phyloP scores from a whole-genome alignment of 1,140 invertebrate species.

The Macrostomum lignano region DNA sequence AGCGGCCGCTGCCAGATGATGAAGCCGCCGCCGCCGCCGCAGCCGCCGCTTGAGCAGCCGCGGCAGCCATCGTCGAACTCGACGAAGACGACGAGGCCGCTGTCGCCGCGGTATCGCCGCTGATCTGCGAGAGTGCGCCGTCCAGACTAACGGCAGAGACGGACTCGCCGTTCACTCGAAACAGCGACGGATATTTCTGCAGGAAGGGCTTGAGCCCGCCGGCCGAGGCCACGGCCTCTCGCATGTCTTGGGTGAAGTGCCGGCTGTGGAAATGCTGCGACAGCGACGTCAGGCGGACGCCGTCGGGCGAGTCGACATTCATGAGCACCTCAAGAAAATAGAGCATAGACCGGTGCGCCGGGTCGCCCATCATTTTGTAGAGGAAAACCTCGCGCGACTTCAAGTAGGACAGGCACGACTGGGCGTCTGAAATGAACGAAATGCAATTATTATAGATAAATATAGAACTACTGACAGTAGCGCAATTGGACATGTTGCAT shows the following conservation, averaged over 20 bases:
- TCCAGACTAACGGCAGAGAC: background rate
- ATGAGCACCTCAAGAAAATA: conserved; percentile 29
- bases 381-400: background rate
- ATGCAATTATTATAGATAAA: conserved; percentile 1
- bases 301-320: conserved; percentile 21
- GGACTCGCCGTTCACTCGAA: conserved; percentile 19
- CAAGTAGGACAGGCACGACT: conserved; percentile 1
- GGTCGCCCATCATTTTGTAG: conserved; percentile 20
- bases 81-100: too few relatives aligned
- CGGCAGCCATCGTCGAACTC: too few relatives aligned
- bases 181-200: conserved; percentile 27
- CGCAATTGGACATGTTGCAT: too few relatives aligned
- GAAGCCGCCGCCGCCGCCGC: too few relatives aligned
- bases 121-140: too few relatives aligned
- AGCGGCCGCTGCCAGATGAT: too few relatives aligned
- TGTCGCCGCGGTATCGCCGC: too few relatives aligned
- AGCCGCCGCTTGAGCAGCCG: too few relatives aligned
- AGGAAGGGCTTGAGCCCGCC: conserved; percentile 26
- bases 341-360: conserved; percentile 27
- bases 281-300: conserved; percentile 22
- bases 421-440: background rate
- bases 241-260: conserved; percentile 26
- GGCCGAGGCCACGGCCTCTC: conserved; percentile 24
- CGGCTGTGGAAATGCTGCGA: conserved; percentile 25
- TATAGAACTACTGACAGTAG: conserved; percentile 2